Conservation (phyloP, 2,797 vertebrate genomes). For the Knipowitschia caucasica region DNA sequence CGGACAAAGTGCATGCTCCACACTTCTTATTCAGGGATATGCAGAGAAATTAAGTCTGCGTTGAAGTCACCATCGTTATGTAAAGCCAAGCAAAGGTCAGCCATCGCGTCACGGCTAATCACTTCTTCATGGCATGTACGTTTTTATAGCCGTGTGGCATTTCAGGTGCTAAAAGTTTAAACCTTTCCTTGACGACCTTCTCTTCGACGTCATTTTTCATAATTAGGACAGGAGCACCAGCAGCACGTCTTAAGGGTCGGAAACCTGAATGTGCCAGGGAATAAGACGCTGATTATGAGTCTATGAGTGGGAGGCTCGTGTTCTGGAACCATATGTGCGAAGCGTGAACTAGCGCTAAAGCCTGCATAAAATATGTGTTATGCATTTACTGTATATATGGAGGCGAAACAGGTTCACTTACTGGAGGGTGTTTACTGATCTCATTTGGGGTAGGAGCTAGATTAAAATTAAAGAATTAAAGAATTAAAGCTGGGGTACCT, state of each 20-base stretch:
- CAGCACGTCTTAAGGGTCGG: background rate
- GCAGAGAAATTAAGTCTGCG: background rate
- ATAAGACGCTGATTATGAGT: background rate
- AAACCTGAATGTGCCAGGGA: background rate
- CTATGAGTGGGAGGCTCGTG: slow-evolving; percentile 1
- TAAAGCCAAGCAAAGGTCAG: background rate
- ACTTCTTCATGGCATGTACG: background rate
- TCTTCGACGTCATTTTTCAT: background rate
- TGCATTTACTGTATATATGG: background rate
- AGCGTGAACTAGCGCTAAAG: background rate
- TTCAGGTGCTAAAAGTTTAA: slow-evolving; percentile 6
- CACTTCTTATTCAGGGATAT: background rate
- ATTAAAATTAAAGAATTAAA: background rate
- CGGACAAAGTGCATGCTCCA: background rate
- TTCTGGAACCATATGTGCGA: background rate
- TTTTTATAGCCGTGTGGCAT: background rate
- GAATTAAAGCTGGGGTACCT: too few species aligned
- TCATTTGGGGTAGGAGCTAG: background rate
- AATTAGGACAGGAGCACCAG: background rate
- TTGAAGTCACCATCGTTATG: background rate
- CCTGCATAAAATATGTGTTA: background rate
- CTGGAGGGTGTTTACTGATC: background rate
- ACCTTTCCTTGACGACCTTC: background rate
- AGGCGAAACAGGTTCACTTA: background rate
- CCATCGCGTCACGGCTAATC: background rate